These are phyloP conservation scores for Solen grandis DNA, from an alignment of 1,140 invertebrate species.

Conservation along the genomic window DNA sequence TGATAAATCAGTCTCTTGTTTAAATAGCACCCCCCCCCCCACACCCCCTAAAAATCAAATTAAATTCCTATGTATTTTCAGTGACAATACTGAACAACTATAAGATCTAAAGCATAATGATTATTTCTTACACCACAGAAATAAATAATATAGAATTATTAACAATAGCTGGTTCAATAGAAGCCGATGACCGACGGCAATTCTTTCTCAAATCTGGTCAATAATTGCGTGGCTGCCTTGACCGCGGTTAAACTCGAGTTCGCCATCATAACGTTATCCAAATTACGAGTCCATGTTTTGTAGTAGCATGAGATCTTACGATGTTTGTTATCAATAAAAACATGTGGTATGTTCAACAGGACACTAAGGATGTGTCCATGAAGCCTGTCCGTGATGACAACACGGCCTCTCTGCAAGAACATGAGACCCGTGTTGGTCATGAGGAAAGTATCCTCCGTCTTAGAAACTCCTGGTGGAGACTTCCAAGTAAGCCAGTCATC, in stretches of 20 bases:
- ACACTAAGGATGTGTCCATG: neutral
- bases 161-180: no score
- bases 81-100: no score
- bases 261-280: neutral
- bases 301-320: neutral
- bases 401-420: neutral
- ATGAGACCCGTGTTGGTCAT: neutral
- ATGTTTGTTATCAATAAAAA: constrained; percentile 12
- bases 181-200: no score
- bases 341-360: neutral
- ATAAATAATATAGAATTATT: no score
- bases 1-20: no score
- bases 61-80: no score
- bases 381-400: constrained; percentile 1
- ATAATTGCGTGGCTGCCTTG: neutral
- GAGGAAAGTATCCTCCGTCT: neutral
- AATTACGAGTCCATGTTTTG: neutral
- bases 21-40: no score
- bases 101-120: no score
- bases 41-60: no score
- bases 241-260: neutral
- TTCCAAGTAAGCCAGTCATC: neutral
- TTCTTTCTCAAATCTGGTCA: neutral
- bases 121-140: no score
- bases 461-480: neutral